Evolutionary conservation across 2,888 invertebrate genomes (phyloP).

Genomic region (Ormyrus rosae): DNA sequence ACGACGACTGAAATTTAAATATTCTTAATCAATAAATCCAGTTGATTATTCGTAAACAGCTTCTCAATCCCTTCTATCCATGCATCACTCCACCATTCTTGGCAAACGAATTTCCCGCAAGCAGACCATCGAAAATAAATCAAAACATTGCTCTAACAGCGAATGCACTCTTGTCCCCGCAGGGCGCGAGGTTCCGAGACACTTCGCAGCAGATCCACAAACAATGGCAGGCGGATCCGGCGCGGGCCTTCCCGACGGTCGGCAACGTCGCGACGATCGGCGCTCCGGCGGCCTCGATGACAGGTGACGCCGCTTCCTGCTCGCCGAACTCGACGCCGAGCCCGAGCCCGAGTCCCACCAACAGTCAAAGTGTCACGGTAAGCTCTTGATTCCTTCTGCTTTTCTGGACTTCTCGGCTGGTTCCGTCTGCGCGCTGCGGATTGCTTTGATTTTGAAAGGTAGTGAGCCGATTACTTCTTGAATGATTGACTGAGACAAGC

Average conservation of each 20-base stretch:
- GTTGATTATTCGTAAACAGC: too few species aligned
- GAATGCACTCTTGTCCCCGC: slow-evolving; percentile 39
- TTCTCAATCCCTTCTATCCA: too few species aligned
- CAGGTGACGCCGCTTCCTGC: slow-evolving; percentile 52
- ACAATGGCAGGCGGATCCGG: slow-evolving; percentile 79
- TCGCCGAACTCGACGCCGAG: slow-evolving; percentile 71
- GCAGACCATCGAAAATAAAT: background rate
- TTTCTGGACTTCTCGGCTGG: too few species aligned
- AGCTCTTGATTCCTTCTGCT: slow-evolving; percentile 52
- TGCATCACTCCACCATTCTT: too few species aligned
- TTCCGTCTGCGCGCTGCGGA: background rate
- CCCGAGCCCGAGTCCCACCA: slow-evolving; percentile 72
- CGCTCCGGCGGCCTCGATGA: slow-evolving; percentile 21
- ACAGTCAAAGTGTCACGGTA: slow-evolving; percentile 71
- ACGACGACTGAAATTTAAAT: too few species aligned
- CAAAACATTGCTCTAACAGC: background rate
- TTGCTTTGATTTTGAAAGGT: background rate
- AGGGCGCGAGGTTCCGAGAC: slow-evolving; percentile 83
- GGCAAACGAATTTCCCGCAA: too few species aligned
- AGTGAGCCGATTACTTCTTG: too few species aligned
- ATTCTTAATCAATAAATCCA: too few species aligned
- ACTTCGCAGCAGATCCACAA: slow-evolving; percentile 86
- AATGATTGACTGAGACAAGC: too few species aligned
- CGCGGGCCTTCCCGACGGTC: slow-evolving; percentile 73
- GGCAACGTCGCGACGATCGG: slow-evolving; percentile 59